Base-by-base conservation (phyloP, 1,140 invertebrate genomes). In the Diprion similis region DNA sequence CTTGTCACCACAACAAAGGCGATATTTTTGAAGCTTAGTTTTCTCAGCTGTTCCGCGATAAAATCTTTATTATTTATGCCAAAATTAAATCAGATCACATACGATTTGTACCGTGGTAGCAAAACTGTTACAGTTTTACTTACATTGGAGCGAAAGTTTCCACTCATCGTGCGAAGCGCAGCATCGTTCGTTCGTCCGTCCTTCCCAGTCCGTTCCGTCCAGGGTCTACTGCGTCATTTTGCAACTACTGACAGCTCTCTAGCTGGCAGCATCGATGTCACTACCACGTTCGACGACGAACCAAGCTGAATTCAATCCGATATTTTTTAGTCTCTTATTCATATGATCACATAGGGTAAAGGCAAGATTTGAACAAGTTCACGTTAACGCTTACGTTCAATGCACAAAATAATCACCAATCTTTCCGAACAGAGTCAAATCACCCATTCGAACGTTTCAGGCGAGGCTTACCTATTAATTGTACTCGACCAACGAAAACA, bases 191-290 rank as follows among this genome's bases (percentile, higher is more conserved):
- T 15, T 59, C 11, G 51, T 59, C 51, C 51, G 51, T 59, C n/a
- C n/a, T 13, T 77, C 77, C 15, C 45, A 24, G 68, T 66, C 69
- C 66, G 45, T 65, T 47, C 45, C 45, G 19, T 77, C 76, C 80
- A 45, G 17, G 73, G 78, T 80, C 81, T 86, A 86, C 81, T 86
- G 85, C 85, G 84, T 86, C 85, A 86, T 85, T 84, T 78, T 82
- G 77, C 77, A 84, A 77, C 79, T 78, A 85, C 82, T 84, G 81
- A 84, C 81, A 81, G 78, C 66, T 68, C 18, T 19, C 72, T 47
- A 78, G 76, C 78, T 76, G 75, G 51, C 51, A 59, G 51, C 51
- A 59, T 59, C n/a, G 51, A 59, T 59, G 51, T 59, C 51, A 59
- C 51, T 59, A 59, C 51, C 11, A 59, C 51, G 51, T 59, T 37